Evolutionary conservation across 2,888 invertebrate species (phyloP).

Genomic region (Stratiomys singularior): DNA sequence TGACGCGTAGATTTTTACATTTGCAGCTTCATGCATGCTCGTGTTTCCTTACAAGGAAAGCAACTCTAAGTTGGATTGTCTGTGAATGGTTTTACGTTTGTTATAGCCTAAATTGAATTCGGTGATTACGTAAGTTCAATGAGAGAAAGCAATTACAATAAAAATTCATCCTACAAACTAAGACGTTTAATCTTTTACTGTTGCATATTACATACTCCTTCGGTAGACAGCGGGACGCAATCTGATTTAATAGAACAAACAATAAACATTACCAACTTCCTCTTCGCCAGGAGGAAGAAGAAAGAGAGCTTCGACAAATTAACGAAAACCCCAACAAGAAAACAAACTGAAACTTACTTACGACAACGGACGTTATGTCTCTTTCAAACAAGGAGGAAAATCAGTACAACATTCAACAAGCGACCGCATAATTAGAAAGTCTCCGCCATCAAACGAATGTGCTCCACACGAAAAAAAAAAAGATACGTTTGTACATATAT

Average conservation of each 20-base stretch:
- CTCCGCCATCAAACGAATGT: conserved; percentile 22
- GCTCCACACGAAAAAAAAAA: too few relatives aligned
- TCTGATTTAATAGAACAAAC: not conserved
- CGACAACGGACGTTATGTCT: not conserved
- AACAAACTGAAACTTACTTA: not conserved
- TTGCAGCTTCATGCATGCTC: too few relatives aligned
- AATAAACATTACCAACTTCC: not conserved
- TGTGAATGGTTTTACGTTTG: too few relatives aligned
- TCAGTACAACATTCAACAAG: conserved; percentile 22
- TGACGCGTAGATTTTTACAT: too few relatives aligned
- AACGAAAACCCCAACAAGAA: not conserved
- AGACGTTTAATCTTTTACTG: too few relatives aligned
- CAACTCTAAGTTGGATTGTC: too few relatives aligned
- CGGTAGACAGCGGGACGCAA: not conserved
- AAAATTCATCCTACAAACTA: too few relatives aligned
- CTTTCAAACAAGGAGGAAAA: conserved; percentile 6
- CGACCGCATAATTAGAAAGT: conserved; percentile 46
- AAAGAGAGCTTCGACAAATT: conserved; percentile 3
- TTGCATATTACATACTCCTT: not conserved
- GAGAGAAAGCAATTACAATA: not conserved
- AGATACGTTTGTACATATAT: not conserved
- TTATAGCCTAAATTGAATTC: not conserved
- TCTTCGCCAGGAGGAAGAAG: too few relatives aligned
- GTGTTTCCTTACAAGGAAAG: too few relatives aligned
- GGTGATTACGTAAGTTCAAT: not conserved